phyloP scores from a whole-genome alignment of 2,888 invertebrate genomes.

The Cybosia mesomella region DNA sequence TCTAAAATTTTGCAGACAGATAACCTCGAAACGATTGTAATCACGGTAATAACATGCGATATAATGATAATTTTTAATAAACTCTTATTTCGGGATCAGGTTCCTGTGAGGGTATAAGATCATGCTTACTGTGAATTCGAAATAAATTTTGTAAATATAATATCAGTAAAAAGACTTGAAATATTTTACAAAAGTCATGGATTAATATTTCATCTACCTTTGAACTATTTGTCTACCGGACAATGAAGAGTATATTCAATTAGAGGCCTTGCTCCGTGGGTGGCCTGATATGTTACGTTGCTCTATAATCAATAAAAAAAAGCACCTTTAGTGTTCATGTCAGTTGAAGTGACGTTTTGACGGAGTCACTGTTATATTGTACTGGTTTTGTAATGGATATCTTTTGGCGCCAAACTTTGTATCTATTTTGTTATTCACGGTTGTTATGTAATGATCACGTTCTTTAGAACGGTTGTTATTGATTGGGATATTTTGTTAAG shows the following conservation, averaged over 20 bases:
- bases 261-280: slow-evolving; percentile 67
- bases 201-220: slow-evolving; percentile 75
- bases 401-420: slow-evolving; percentile 38
- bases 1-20: background rate
- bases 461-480: slow-evolving; percentile 15
- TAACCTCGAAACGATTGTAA: no score
- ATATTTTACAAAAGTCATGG: slow-evolving; percentile 60
- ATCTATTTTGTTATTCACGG: slow-evolving; percentile 22
- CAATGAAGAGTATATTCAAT: slow-evolving; percentile 72
- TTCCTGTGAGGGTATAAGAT: background rate
- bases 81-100: no score
- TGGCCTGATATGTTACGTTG: slow-evolving; percentile 68
- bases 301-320: slow-evolving; percentile 71
- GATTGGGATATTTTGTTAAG: slow-evolving; percentile 3
- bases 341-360: slow-evolving; percentile 65
- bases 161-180: background rate
- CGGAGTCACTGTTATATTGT: slow-evolving; percentile 45
- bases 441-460: slow-evolving; percentile 28
- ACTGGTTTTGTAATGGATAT: slow-evolving; percentile 48
- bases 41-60: no score
- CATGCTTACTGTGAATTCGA: background rate
- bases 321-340: slow-evolving; percentile 60
- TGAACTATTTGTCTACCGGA: slow-evolving; percentile 71
- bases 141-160: background rate
- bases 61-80: no score